Evolutionary conservation across 2,888 invertebrate genomes (phyloP), one percentile per base, ranked within the genome.

Genomic region (Melangyna quadrimaculata): DNA sequence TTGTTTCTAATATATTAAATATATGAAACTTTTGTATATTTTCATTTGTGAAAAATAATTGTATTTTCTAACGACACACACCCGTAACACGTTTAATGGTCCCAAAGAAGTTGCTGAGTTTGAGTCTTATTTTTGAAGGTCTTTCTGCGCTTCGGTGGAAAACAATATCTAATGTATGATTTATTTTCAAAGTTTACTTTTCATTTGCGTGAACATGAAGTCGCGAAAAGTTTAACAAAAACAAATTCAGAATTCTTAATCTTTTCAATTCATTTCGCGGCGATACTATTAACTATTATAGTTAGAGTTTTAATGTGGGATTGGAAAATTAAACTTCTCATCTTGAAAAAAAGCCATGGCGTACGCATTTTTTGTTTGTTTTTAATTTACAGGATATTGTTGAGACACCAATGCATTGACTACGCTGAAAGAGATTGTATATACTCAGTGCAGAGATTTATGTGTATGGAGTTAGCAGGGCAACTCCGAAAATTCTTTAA

Each of bases 131-230:
- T 51, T 35, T 51, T 61, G 43, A 24, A 69, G 75, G 40, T 63
- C 32, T 27, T 32, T 19, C n/a, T n/a, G 24, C 19, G 10, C 9
- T 37, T 24, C 24, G 19, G 35, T 14, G 45, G 10, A 45, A 45
- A 81, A 77, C n/a, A 51, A 51, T n/a, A n/a, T 51, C 7, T 45
- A 48, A 48, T 45, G 45, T 65, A 10, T 67, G 81, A 86, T 86
- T 86, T 86, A 81, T 86, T 73, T 73, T 12, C 17, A 86, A 86
- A 86, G 86, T 86, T 86, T 86, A 86, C 72, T 78, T 86, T 81
- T 86, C 86, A 86, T 86, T 78, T 86, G 45, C 67, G 40, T 63
- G 69, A 69, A 48, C 72, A 77, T 48, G 55, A 45, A 59, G 37
- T 72, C 45, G 67, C 40, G 69, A 9, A 84, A 61, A 72, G 57